Evolutionary conservation across 2,113 vertebrate species (phyloP).

Genomic region (Neomonachus schauinslandi): DNA sequence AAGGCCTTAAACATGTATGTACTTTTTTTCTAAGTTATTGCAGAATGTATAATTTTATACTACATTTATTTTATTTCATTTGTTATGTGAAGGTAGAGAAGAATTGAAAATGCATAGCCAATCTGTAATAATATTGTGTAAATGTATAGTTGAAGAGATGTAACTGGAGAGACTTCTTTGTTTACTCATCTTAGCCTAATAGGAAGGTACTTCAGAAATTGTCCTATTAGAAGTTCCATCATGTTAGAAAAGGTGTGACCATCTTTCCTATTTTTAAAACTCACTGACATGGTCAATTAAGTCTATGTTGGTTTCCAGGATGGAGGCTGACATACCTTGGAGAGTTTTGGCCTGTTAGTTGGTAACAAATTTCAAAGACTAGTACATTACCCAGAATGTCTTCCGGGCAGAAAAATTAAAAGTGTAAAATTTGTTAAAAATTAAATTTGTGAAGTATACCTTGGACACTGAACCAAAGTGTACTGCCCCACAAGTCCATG

Average conservation of each 20-base stretch:
- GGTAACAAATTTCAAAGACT: conserved; percentile 73
- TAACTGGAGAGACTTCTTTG: conserved; percentile 55
- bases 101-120: conserved; percentile 59
- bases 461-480: conserved; percentile 74
- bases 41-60: conserved; percentile 89
- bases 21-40: conserved; percentile 83
- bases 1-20: conserved; percentile 88
- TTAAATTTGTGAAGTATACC: conserved; percentile 71
- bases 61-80: conserved; percentile 80
- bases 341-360: conserved; percentile 62
- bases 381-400: conserved; percentile 72
- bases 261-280: conserved; percentile 69
- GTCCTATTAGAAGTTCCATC: conserved; percentile 46
- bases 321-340: conserved; percentile 49
- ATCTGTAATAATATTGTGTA: conserved; percentile 63
- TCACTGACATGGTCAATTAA: conserved; percentile 60
- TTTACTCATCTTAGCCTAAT: conserved; percentile 64
- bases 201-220: conserved; percentile 47
- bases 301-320: conserved; percentile 68
- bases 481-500: conserved; percentile 54
- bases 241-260: conserved; percentile 45
- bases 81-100: conserved; percentile 72
- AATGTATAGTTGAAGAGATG: conserved; percentile 57
- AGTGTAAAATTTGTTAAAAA: conserved; percentile 75
- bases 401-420: conserved; percentile 74